Evolutionary conservation across 2,888 invertebrate species (phyloP), one percentile per base, ranked within the genome.

Genomic region (Polyploca ridens): DNA sequence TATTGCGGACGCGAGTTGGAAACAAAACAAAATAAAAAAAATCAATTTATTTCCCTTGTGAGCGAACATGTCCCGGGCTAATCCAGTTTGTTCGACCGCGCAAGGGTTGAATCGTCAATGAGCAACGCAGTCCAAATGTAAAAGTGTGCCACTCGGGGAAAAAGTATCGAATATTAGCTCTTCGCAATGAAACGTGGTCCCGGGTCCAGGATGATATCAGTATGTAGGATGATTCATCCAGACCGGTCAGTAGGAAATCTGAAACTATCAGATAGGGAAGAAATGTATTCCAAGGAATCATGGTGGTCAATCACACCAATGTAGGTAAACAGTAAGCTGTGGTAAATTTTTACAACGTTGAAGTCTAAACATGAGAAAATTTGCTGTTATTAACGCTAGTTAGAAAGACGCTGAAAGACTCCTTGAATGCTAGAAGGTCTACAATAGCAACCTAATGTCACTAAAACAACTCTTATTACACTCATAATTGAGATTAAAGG

Each of bases 71-170:
- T 93, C 90, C 91, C 88, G 81, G 73, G 83, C 90, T 93, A 93
- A 93, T 93, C 92, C 89, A 90, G 93, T 93, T 93, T 93, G 91
- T 91, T 88, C 89, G 91, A 88, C 89, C 90, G 92, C 87, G 89
- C 92, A 91, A 91, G 93, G 93, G 93, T 91, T 92, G 93, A 92
- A 93, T 93, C 87, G 86, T 85, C 93, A 93, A 93, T 93, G 93
- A 93, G 92, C 79, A 87, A 79, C 83, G 83, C 84, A 87, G 88
- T 86, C 89, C 86, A 89, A 91, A 90, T 89, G 88, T 90, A 88
- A 90, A 91, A 90, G 85, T 87, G 87, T 86, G 85, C 85, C 85
- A 82, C 82, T 85, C 81, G 82, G 84, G 82, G 82, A 81, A 86
- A 87, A 87, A 88, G 87, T 89, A 89, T 88, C 86, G 86, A 86